Evolutionary conservation across 2,888 invertebrate genomes (phyloP).

Genomic region (Pherbina coryleti): DNA sequence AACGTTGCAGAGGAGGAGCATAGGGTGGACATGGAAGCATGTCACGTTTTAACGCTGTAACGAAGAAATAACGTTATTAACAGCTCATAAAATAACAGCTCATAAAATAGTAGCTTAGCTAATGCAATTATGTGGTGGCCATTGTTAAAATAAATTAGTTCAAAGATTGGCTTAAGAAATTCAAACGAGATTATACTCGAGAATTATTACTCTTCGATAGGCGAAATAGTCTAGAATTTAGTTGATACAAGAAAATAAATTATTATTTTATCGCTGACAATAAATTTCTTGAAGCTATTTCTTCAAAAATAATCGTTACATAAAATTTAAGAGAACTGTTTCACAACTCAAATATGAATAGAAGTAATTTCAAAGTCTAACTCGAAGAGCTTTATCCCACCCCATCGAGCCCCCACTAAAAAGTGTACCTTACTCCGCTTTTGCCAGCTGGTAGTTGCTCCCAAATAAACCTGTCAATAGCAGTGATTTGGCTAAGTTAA

Average conservation of each 20-base stretch:
- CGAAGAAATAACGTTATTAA: neutral
- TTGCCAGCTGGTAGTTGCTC: neutral
- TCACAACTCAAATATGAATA: no score
- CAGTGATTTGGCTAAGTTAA: constrained; percentile 31
- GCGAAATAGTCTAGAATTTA: no score
- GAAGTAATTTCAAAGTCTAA: neutral
- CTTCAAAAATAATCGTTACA: no score
- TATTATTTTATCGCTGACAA: no score
- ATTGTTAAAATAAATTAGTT: neutral
- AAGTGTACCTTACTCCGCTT: neutral
- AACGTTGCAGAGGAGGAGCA: neutral
- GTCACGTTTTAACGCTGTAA: constrained; percentile 15
- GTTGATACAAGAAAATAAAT: no score
- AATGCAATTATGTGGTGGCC: constrained; percentile 4
- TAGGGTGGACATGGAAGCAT: neutral
- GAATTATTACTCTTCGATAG: neutral
- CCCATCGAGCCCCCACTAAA: neutral
- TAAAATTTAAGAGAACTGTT: no score
- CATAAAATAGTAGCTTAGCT: neutral
- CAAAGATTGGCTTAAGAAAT: neutral
- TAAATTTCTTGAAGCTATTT: no score
- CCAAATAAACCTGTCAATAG: constrained; percentile 31
- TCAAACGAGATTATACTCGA: neutral
- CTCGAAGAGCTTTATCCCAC: neutral
- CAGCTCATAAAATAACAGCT: constrained; percentile 20